A percentile compares a stretch with the other conserved stretches of the same genome.
Evolutionary conservation across 2,797 vertebrate genomes (phyloP).

Genomic region (Euthynnus affinis): DNA sequence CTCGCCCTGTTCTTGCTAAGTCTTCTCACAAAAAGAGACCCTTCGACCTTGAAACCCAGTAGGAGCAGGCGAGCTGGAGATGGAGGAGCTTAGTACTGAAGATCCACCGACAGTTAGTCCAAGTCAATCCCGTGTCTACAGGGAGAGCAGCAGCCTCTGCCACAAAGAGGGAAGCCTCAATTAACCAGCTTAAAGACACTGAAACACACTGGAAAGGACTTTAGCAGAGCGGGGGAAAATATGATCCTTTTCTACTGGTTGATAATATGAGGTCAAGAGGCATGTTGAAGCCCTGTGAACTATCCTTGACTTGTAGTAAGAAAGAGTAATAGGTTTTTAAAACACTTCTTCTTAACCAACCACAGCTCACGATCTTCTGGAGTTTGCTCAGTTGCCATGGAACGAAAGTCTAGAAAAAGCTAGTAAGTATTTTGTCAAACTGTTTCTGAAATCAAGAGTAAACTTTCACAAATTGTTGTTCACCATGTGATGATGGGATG

Average conservation of each 20-base stretch:
- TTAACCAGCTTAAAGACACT: conserved; percentile 86
- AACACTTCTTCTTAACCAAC: conserved; percentile 1
- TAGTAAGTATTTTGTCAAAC: background rate
- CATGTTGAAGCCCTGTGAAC: background rate
- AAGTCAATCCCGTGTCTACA: conserved; percentile 91
- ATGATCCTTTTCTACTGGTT: conserved; percentile 53
- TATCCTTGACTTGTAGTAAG: conserved; percentile 7
- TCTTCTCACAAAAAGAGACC: conserved; percentile 37
- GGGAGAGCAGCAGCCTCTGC: conserved; percentile 83
- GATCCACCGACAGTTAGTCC: conserved; percentile 84
- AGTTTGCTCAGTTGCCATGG: background rate
- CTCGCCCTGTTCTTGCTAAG: conserved; percentile 1
- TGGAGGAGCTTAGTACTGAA: conserved; percentile 88
- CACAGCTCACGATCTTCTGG: background rate
- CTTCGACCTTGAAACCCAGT: conserved; percentile 69
- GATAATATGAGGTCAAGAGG: conserved; percentile 59
- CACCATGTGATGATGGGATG: background rate
- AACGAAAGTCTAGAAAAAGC: background rate
- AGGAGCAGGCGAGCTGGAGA: conserved; percentile 73
- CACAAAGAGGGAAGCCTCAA: conserved; percentile 84
- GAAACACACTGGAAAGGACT: conserved; percentile 80
- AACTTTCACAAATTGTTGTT: background rate
- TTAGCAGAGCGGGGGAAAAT: conserved; percentile 40
- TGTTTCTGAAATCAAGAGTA: conserved; percentile 2
- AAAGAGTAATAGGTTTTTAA: background rate